Base-by-base conservation (phyloP, 1,140 invertebrate species). In the Penaeus japonicus region DNA sequence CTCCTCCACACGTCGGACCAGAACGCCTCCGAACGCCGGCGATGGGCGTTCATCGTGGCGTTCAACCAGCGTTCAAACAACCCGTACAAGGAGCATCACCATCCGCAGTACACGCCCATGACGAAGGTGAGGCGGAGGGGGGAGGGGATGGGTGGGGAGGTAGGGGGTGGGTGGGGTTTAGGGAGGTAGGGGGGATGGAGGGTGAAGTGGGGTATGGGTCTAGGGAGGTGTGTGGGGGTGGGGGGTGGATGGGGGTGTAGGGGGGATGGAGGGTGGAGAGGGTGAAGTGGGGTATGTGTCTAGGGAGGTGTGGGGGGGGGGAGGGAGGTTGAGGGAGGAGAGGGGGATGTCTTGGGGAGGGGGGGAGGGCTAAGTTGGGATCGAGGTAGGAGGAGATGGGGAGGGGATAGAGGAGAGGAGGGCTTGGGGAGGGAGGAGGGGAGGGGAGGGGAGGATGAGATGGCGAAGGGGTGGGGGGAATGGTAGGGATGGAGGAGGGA, bases 51-150 rank as follows among this genome's bases (percentile, higher is more conserved):
- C 53, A 84, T 91, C n/a, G 55, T 83, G 4, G 85, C 85, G 24
- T 90, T 87, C 85, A 91, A 91, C 90, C 78, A 88, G 70, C 70
- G 82, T 15, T 54, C 85, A 39, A 90, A 91, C 57, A 65, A 90
- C 65, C 90, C 90, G 5, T 83, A 84, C 62, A 79, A 82, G 53
- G 73, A 81, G 30, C 90, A 91, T 81, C 90, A 90, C 82, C 90
- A 91, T 62, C 90, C 90, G 20, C 79, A 24, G 30, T 90, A 91
- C 90, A 90, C 89, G 22, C 90, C 85, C 7, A 65, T 91, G 22
- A 59, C 27, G 12, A 84, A 86, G 84, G 83, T 90, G 39, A 24
- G 18, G 1, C 22, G 3, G 4, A 12, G 4, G 2, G 12, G 39
- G 30, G 17, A 10, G 1, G 1, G 1, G 32, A 17, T 4, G 78